Evolutionary conservation across 1,140 invertebrate genomes (phyloP), one percentile per base, ranked within the genome.

Genomic region (Diabrotica virgifera): DNA sequence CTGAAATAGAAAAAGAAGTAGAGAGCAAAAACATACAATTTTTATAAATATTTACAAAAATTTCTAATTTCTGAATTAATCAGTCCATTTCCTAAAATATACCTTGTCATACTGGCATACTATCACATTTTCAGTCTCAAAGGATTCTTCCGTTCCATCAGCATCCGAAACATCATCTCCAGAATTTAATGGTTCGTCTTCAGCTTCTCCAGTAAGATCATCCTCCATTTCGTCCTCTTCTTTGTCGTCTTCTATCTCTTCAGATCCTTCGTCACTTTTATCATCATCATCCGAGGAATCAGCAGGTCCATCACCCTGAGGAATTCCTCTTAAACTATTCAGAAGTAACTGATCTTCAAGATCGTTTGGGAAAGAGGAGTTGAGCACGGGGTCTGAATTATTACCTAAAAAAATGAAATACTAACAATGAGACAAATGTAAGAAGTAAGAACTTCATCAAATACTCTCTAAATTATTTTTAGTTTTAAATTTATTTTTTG

Each of bases 31-130:
- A 2, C 4, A 24, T 24, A 24, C 24, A 24, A 24, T 24, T 24
- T 24, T 24, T 24, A 24, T 24, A 24, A 24, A 24, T 24, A 24
- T 24, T 24, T 24, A 2, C 4, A 24, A 2, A 24, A 24, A 24
- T 24, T 1, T 24, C 24, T 24, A 1, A 24, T 24, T 24, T 24
- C 24, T 24, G 24, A 24, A 24, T 4, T 24, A 1, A 4, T 24
- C 1, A 24, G 24, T 24, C 24, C 24, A 24, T 24, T 24, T 1
- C 24, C 24, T 24, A 24, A 24, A 24, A 24, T 24, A 11, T 50
- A 70, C 68, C 65, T 98, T 99, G 82, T 98, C 97, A 85, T 98
- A 99, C 78, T 99, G 97, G 79, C 97, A 99, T 37, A 99, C 96
- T 67, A 99, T 95, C 59, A 99, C 95, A 86, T 98, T 97, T 66